Conservation (phyloP, 2,113 vertebrate species). For the Chionis minor region DNA sequence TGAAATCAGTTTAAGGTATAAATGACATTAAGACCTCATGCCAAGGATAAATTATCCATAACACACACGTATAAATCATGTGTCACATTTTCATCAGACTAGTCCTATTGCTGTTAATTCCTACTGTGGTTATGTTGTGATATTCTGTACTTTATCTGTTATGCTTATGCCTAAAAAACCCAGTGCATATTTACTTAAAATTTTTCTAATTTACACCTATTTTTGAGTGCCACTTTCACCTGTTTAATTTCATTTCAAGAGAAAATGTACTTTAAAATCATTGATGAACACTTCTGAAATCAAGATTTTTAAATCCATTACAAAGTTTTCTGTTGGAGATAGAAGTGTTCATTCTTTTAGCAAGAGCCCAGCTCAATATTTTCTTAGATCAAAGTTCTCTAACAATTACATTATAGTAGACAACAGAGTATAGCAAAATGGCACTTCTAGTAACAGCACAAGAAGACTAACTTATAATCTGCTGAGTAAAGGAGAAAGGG, state of each 20-base stretch:
- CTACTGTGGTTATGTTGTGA: not conserved
- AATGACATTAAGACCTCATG: not conserved
- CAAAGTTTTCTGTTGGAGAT: not conserved
- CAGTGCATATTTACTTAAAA: not conserved
- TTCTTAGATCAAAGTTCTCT: not conserved
- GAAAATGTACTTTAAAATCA: not conserved
- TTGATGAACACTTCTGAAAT: not conserved
- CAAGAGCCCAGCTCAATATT: not conserved
- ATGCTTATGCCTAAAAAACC: not conserved
- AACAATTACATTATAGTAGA: not conserved
- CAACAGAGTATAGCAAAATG: not conserved
- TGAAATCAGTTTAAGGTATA: not conserved
- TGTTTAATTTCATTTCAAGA: not conserved
- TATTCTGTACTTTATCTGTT: not conserved
- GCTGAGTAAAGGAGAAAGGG: not conserved
- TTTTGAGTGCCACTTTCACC: not conserved
- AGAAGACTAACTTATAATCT: not conserved
- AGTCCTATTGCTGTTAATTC: not conserved
- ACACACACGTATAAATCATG: not conserved
- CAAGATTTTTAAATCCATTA: not conserved
- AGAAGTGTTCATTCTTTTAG: not conserved
- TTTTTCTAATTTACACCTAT: not conserved
- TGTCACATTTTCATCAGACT: not conserved
- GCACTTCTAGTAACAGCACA: not conserved
- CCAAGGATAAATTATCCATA: not conserved